phyloP scores from a whole-genome alignment of 2,113 vertebrate species.

The Canis aureus region DNA sequence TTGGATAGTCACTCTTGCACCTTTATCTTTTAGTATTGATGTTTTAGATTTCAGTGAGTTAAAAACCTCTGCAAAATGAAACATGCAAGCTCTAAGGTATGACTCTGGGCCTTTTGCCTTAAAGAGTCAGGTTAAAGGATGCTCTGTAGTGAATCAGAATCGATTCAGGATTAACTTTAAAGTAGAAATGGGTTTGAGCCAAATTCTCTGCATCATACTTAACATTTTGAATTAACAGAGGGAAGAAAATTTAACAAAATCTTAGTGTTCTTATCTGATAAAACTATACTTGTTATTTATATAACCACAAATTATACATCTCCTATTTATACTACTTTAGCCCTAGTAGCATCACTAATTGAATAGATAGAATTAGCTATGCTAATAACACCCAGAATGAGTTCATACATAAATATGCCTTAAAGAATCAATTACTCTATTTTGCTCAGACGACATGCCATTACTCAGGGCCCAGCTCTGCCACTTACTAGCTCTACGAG shows the following conservation, averaged over 20 bases:
- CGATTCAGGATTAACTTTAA: slow-evolving; percentile 48
- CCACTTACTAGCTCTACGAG: not conserved
- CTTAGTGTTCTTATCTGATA: slow-evolving; percentile 10
- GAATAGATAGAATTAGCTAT: slow-evolving; percentile 60
- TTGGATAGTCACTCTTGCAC: slow-evolving; percentile 31
- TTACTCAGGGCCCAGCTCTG: not conserved
- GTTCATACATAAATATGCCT: not conserved
- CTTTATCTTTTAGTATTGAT: slow-evolving; percentile 43
- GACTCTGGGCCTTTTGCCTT: not conserved
- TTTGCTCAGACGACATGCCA: not conserved
- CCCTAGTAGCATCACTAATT: slow-evolving; percentile 48
- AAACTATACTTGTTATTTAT: slow-evolving; percentile 72
- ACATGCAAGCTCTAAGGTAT: not conserved
- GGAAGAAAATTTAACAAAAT: slow-evolving; percentile 64
- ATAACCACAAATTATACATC: not conserved
- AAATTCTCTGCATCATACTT: slow-evolving; percentile 65
- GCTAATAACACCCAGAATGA: slow-evolving; percentile 41
- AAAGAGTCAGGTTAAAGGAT: slow-evolving; percentile 36
- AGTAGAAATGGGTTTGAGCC: slow-evolving; percentile 61
- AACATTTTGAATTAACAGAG: slow-evolving; percentile 50
- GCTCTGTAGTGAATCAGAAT: slow-evolving; percentile 22
- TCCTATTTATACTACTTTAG: slow-evolving; percentile 57
- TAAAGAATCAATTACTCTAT: slow-evolving; percentile 45
- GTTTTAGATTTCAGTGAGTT: not conserved
- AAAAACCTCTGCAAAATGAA: slow-evolving; percentile 18